Conservation (phyloP, 2,113 vertebrate genomes). For the Crotalus horridus region DNA sequence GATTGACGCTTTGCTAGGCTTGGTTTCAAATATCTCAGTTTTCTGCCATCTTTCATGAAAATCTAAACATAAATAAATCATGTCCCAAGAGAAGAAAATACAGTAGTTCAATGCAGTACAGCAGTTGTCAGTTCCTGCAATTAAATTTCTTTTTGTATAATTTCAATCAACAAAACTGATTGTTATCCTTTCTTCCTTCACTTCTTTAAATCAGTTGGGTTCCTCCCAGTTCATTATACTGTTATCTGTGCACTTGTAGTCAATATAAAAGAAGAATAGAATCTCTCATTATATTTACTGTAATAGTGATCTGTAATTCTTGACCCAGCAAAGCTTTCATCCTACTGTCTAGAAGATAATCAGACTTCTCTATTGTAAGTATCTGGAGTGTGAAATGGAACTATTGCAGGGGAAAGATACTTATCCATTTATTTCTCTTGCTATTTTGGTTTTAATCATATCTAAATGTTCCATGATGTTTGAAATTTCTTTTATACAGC, state of each 20-base stretch:
- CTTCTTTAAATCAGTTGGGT: constrained; percentile 11
- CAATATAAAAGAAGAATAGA: not conserved
- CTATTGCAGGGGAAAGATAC: constrained; percentile 10
- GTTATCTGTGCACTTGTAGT: constrained; percentile 24
- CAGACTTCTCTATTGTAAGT: constrained; percentile 38
- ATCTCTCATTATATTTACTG: constrained; percentile 9
- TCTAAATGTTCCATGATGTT: constrained; percentile 23
- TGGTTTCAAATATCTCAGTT: not conserved
- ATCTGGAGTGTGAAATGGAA: not conserved
- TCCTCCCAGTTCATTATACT: constrained; percentile 14
- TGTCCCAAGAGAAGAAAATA: not conserved
- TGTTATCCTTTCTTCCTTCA: not conserved
- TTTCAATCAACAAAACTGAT: not conserved
- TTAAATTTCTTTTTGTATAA: not conserved
- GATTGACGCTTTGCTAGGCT: not conserved
- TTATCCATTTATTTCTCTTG: constrained; percentile 30
- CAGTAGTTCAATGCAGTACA: not conserved
- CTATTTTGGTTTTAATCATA: constrained; percentile 17
- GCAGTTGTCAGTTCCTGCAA: not conserved
- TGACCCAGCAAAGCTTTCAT: not conserved
- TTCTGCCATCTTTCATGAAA: not conserved
- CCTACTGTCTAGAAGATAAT: constrained; percentile 13
- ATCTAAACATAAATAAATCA: not conserved
- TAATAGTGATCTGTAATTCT: constrained; percentile 18
- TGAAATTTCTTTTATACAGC: constrained; percentile 40